These are phyloP conservation scores for Rhizoglyphus robini DNA, from an alignment of 1,140 invertebrate genomes.

Conservation along the genomic window DNA sequence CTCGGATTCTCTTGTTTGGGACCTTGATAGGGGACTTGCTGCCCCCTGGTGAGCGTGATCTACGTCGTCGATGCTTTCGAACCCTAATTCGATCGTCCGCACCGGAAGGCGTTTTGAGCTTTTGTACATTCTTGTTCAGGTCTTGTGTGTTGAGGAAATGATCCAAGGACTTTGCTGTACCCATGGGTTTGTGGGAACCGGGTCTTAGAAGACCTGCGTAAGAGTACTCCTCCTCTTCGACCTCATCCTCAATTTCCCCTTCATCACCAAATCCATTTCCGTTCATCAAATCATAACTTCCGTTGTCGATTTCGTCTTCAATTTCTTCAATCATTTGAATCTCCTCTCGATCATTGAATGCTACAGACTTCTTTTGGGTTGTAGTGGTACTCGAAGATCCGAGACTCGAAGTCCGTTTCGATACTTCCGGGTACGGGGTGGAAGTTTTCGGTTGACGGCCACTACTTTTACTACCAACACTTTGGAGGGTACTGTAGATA, in stretches of 20 bases:
- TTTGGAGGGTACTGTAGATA: conserved; percentile 17
- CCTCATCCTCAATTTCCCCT: background rate
- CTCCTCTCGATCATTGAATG: background rate
- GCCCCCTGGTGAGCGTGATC: background rate
- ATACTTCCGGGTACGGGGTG: background rate
- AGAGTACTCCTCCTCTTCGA: background rate
- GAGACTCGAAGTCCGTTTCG: background rate
- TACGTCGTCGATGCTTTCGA: background rate
- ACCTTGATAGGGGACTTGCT: background rate
- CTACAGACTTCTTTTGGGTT: conserved; percentile 7
- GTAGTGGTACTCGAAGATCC: background rate
- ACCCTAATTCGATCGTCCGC: background rate
- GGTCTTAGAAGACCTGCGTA: conserved; percentile 5
- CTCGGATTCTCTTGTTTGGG: background rate
- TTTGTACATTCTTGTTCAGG: background rate
- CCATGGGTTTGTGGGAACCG: background rate
- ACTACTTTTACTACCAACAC: background rate
- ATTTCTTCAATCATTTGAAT: background rate
- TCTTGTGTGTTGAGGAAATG: conserved; percentile 12
- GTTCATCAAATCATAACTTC: background rate
- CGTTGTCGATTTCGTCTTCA: conserved; percentile 10
- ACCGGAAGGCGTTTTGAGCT: background rate
- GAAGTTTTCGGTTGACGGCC: background rate
- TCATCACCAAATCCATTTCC: background rate
- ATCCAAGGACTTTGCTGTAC: conserved; percentile 1